Base-by-base conservation (phyloP, 2,797 vertebrate species). In the Chloroceryle inda region DNA sequence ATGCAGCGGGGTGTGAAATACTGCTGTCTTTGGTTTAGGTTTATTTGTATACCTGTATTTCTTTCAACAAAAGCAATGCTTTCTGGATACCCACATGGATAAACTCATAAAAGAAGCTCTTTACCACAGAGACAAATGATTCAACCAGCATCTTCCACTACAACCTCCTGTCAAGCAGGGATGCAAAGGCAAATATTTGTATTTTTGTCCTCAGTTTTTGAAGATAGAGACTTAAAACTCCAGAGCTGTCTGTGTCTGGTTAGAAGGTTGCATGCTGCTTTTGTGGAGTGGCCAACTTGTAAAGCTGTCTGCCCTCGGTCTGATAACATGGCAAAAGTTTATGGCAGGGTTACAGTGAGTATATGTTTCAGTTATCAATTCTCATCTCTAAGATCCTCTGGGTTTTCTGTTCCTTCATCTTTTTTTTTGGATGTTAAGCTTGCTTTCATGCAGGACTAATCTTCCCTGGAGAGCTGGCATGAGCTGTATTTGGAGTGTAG, bases 271-370 rank as follows among this genome's bases (percentile, higher is more conserved):
- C 5, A 6, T 8, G 4, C 9, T 2, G 5, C 63, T 53, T 52
- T 59, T 44, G 26, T 45, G 26, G 42, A 53, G 58, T 4, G 7
- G 50, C 38, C 31, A 8, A 37, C 23, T 27, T 1, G 0, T 45
- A 31, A 71, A 49, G 6, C 40, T 35, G 16, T 22, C 37, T 4
- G 8, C 15, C 24, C 17, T 61, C 0, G 0, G 9, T 33, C 19
- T 59, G n/a, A 31, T 75, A 38, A 42, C 21, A 13, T n/a, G 49
- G 33, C n/a, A 64, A 35, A 81, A 64, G 42, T 5, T 2, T 3
- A 0, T 29, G 53, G 21, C 44, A 53, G 56, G 17, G 38, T 27
- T 76, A 50, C 42, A 37, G 3, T 2, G 8, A 45, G 20, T 61
- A 0, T 31, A 3, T 35, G 15, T 75, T 86, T 49, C 61, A 50